Evolutionary conservation across 2,797 vertebrate species (phyloP).

Genomic region (Chaenodraco wilsoni): DNA sequence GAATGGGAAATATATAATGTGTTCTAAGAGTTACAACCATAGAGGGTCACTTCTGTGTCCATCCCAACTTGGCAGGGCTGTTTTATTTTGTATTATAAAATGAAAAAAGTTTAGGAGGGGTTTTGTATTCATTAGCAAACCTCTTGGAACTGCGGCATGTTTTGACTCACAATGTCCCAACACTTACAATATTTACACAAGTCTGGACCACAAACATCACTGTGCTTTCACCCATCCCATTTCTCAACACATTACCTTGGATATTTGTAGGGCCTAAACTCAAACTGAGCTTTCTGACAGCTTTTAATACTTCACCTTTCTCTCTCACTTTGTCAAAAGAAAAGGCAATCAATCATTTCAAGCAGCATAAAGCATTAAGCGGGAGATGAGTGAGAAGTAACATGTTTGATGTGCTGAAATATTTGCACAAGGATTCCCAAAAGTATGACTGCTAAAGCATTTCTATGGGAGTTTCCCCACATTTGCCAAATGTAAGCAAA

Average conservation of each 20-base stretch:
- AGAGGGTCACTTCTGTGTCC: conserved; percentile 55
- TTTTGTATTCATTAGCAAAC: conserved; percentile 69
- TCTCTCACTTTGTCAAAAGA: conserved; percentile 69
- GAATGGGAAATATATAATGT: conserved; percentile 18
- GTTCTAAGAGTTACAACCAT: conserved; percentile 20
- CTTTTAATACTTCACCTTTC: conserved; percentile 73
- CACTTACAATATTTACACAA: conserved; percentile 77
- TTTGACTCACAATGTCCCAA: conserved; percentile 70
- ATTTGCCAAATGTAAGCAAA: conserved; percentile 48
- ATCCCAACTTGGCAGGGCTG: conserved; percentile 69
- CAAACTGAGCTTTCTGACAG: conserved; percentile 64
- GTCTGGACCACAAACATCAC: conserved; percentile 81
- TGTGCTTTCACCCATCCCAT: conserved; percentile 55
- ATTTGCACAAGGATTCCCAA: conserved; percentile 72
- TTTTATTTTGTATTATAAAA: conserved; percentile 61
- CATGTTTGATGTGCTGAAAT: conserved; percentile 77
- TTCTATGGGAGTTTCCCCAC: conserved; percentile 73
- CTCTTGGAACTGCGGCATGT: conserved; percentile 62
- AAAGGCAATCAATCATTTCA: conserved; percentile 70
- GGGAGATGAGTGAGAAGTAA: conserved; percentile 77
- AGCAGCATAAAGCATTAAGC: conserved; percentile 59
- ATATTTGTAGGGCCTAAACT: conserved; percentile 64
- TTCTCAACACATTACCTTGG: conserved; percentile 59
- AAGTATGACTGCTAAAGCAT: conserved; percentile 54
- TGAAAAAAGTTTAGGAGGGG: conserved; percentile 75